Base-by-base conservation (phyloP, 2,888 invertebrate genomes). In the Plagodis pulveraria region DNA sequence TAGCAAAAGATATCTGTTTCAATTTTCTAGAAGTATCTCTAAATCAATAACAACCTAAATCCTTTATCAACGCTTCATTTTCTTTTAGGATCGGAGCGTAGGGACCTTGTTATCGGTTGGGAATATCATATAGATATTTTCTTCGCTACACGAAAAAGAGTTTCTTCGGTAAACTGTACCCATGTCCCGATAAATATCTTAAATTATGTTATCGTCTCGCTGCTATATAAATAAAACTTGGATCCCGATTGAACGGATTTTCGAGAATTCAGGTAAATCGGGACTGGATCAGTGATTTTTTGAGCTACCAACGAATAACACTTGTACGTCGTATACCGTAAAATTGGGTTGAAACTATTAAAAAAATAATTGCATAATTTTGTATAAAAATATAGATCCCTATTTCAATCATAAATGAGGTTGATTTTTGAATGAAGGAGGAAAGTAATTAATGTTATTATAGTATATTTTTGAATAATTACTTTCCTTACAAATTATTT, bases 21-120 rank as follows among this genome's bases (percentile, higher is more conserved):
- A 66, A 56, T 70, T 65, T 71, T 69, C 61, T 65, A 52, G 58
- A 67, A 66, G 67, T 65, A 55, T 63, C 57, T 65, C 65, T 70
- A 74, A 77, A 77, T 77, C 72, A 73, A 76, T 77, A 71, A 70
- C 43, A 62, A 65, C 69, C 63, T 69, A 67, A 76, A 72, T 62
- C 86, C 80, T 44, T 84, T 75, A 76, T 84, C 82, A 55, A 81
- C 71, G 66, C 80, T 82, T 78, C 87, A 87, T 58, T 89, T 73
- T 74, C 80, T 86, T 70, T 72, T 64, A 72, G 69, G 63, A 80
- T 87, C 69, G 57, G 67, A 54, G 77, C 81, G 64, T 81, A 73
- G 73, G 87, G 90, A 59, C 77, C 81, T 10, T 58, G 83, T 84
- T 70, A 87, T 85, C 49, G 84, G 65, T 70, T 69, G 68, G 66